phyloP scores from a whole-genome alignment of 1,140 invertebrate genomes.

The Melipona quadrifasciata region DNA sequence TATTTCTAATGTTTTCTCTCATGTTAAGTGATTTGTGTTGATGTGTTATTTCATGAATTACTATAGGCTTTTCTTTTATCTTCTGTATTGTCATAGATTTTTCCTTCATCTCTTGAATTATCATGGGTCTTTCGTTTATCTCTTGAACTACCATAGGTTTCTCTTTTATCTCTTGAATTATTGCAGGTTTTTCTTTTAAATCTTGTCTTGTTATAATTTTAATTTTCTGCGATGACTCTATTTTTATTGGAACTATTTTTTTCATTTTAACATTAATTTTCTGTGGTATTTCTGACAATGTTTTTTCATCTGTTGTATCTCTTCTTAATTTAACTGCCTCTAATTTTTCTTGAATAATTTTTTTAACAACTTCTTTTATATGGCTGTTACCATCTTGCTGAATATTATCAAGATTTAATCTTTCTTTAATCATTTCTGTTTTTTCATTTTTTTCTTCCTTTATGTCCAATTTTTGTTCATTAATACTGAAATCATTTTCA shows the following conservation, averaged over 20 bases:
- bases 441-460: constrained; percentile 21
- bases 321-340: constrained; percentile 69
- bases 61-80: constrained; percentile 41
- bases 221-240: constrained; percentile 49
- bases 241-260: constrained; percentile 45
- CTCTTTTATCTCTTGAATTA: constrained; percentile 42
- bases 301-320: constrained; percentile 49
- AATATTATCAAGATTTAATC: constrained; percentile 32
- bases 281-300: constrained; percentile 52
- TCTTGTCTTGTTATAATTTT: constrained; percentile 55
- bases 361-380: constrained; percentile 76
- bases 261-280: constrained; percentile 38
- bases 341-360: constrained; percentile 76
- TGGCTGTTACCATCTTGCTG: constrained; percentile 57
- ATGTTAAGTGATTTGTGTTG: constrained; percentile 59
- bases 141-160: constrained; percentile 30
- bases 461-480: constrained; percentile 4
- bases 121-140: constrained; percentile 41
- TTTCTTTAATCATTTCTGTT: constrained; percentile 18
- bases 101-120: constrained; percentile 43
- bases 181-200: constrained; percentile 41
- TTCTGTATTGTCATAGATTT: constrained; percentile 30
- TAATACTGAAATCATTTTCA: constrained; percentile 31
- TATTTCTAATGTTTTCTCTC: constrained; percentile 78
- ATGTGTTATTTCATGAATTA: constrained; percentile 28